Evolutionary conservation across 2,888 invertebrate genomes (phyloP).

Genomic region (Cantharis nigra): DNA sequence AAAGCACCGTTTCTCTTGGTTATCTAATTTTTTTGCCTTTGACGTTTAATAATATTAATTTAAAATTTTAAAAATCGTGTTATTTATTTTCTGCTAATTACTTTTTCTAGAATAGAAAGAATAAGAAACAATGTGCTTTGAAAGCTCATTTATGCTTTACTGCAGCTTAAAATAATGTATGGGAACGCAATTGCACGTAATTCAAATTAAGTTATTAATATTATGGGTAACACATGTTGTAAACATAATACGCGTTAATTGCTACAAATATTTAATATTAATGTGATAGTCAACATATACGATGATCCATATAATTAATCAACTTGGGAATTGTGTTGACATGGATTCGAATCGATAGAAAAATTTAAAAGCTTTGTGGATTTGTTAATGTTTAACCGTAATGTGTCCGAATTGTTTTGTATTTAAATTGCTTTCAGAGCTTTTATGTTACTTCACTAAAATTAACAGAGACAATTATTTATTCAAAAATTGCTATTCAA

Average conservation of each 20-base stretch:
- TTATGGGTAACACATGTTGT: background rate
- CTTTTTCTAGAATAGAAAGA: background rate
- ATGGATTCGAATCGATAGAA: background rate
- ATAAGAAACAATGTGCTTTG: background rate
- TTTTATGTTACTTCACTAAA: background rate
- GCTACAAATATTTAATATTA: constrained; percentile 2
- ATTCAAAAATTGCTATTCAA: background rate
- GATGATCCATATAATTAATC: background rate
- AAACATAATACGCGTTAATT: background rate
- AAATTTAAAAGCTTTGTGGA: background rate
- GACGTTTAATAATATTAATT: background rate
- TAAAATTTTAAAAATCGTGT: background rate
- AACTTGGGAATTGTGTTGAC: background rate
- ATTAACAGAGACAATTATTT: background rate
- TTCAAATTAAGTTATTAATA: background rate
- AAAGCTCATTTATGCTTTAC: background rate
- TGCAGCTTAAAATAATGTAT: background rate
- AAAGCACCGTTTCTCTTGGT: background rate
- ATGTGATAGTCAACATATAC: background rate
- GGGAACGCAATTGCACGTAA: background rate
- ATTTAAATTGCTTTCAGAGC: background rate
- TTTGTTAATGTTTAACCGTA: background rate
- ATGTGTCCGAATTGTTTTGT: background rate
- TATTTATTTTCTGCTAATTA: background rate
- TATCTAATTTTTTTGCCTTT: background rate